These are phyloP conservation scores for Dendrocopos noguchii DNA, from an alignment of 2,113 vertebrate species.

Conservation along the genomic window DNA sequence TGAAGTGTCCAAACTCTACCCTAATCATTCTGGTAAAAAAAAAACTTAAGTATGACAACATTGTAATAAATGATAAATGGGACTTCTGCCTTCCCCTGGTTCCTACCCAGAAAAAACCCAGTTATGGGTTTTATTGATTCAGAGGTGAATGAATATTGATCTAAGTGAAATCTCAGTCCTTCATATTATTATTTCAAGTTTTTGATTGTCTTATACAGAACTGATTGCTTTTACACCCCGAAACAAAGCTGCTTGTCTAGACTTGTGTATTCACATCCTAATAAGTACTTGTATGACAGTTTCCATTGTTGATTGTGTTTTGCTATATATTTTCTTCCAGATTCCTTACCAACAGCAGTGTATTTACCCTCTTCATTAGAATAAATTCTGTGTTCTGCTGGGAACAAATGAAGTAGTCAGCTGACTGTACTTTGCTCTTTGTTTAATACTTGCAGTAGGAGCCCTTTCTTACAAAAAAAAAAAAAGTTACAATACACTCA, in stretches of 20 bases:
- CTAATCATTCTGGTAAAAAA: background rate
- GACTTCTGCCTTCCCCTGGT: background rate
- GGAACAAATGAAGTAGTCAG: background rate
- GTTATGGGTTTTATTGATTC: background rate
- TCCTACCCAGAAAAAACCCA: background rate
- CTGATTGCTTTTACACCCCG: background rate
- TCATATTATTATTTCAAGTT: background rate
- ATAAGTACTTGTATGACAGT: background rate
- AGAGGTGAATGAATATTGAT: background rate
- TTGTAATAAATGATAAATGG: background rate
- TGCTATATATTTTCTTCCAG: background rate
- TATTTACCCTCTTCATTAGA: background rate
- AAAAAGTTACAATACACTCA: background rate
- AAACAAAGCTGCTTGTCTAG: background rate
- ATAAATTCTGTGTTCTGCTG: background rate
- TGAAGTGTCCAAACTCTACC: background rate
- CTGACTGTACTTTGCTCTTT: background rate
- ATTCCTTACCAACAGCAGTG: background rate
- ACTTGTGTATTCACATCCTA: background rate
- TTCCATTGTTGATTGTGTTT: background rate
- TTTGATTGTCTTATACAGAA: background rate
- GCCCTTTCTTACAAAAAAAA: background rate
- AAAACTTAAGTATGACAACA: background rate
- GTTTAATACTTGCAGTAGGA: background rate
- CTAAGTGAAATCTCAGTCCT: background rate